Evolutionary conservation across 2,888 invertebrate genomes (phyloP).

Genomic region (Oscheius myriophilus): DNA sequence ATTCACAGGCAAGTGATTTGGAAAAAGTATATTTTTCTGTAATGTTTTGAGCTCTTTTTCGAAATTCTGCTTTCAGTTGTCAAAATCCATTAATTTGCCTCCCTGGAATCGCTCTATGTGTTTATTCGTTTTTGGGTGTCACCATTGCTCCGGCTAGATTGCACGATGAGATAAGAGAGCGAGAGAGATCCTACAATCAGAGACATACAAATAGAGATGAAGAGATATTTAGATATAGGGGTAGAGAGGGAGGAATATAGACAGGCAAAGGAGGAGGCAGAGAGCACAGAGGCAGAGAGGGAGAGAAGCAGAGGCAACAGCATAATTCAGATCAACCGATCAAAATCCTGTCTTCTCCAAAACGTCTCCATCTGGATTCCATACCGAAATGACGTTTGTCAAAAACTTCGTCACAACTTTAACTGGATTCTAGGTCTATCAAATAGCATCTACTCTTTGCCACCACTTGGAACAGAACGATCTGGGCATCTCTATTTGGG

Average conservation of each 20-base stretch:
- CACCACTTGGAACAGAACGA: constrained; percentile 42
- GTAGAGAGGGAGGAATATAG: no score
- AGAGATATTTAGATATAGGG: no score
- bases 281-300: no score
- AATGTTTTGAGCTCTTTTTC: no score
- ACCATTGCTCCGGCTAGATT: constrained; percentile 50
- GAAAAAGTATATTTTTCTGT: no score
- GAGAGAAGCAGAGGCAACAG: no score
- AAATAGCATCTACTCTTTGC: constrained; percentile 36
- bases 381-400: constrained; percentile 46
- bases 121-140: constrained; percentile 46
- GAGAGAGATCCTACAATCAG: no score
- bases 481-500: constrained; percentile 45
- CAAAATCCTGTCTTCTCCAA: constrained; percentile 49
- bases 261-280: no score
- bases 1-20: constrained; percentile 37
- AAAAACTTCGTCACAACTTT: neutral
- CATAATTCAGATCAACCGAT: constrained; percentile 74
- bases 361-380: constrained; percentile 55
- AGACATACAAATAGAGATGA: no score
- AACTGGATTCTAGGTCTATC: constrained; percentile 14
- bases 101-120: constrained; percentile 44
- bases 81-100: constrained; percentile 41
- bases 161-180: constrained; percentile 35
- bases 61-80: constrained; percentile 12